Conservation (phyloP, 2,797 vertebrate species). For the Peromyscus melanophrys region DNA sequence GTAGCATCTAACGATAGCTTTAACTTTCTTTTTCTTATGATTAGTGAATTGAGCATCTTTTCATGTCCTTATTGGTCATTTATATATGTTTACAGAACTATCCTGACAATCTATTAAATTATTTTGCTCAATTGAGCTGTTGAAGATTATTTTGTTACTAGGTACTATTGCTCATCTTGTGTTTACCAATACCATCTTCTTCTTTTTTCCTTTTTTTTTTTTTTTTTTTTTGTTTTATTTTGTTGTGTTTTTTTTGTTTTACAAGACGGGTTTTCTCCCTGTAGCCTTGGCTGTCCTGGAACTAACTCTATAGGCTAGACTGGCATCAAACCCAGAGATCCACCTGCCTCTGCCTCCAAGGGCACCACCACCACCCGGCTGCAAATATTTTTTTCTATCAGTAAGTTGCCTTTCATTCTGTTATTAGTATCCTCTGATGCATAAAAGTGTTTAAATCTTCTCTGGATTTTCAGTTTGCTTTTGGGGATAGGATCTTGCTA, state of each 20-base stretch:
- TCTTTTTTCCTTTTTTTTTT: no score
- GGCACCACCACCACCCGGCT: background rate
- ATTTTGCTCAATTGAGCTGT: background rate
- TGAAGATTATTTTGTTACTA: background rate
- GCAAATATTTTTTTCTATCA: slow-evolving; percentile 6
- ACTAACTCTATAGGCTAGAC: background rate
- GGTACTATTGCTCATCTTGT: background rate
- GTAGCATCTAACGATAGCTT: background rate
- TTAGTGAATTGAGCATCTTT: background rate
- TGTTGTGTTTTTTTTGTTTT: no score
- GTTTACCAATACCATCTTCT: background rate
- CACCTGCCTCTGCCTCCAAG: background rate
- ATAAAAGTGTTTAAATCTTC: background rate
- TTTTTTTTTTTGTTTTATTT: no score
- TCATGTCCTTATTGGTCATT: background rate
- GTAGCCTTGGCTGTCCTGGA: background rate
- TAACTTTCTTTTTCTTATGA: background rate
- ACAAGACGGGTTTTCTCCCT: background rate
- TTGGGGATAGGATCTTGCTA: background rate
- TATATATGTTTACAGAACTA: background rate
- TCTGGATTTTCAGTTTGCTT: background rate
- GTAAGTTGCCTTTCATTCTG: background rate
- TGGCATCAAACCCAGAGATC: background rate
- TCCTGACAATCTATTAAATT: background rate
- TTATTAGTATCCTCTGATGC: background rate